These are phyloP conservation scores for Chydorus sphaericus DNA, from an alignment of 2,888 invertebrate genomes.

Conservation along the genomic window DNA sequence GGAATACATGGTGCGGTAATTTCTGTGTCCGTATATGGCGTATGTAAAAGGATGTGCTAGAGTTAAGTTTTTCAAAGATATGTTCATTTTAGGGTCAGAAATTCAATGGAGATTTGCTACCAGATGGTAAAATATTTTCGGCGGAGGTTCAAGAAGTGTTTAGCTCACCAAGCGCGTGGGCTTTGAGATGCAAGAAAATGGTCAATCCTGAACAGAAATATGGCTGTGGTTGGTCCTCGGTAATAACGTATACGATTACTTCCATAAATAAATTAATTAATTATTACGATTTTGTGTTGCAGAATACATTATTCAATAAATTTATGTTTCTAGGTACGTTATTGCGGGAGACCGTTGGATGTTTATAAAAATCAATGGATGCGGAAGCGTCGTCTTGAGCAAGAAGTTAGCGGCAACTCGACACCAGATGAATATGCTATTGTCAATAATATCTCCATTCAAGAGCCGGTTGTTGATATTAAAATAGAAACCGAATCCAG, in stretches of 20 bases:
- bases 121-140: constrained; percentile 75
- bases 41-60: constrained; percentile 8
- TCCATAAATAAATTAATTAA: not conserved
- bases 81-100: constrained; percentile 54
- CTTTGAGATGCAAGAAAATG: constrained; percentile 76
- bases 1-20: constrained; percentile 58
- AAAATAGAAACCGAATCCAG: not conserved
- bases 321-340: constrained; percentile 33
- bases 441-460: not conserved
- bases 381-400: constrained; percentile 8
- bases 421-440: not conserved
- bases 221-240: constrained; percentile 86
- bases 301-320: too few relatives aligned
- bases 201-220: constrained; percentile 84
- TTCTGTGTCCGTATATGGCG: too few relatives aligned
- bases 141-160: constrained; percentile 77
- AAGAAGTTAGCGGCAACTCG: not conserved
- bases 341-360: constrained; percentile 72
- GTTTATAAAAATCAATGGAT: constrained; percentile 76
- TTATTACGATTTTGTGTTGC: too few relatives aligned
- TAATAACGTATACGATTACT: constrained; percentile 34
- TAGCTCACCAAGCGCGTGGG: constrained; percentile 83
- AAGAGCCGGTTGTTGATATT: not conserved
- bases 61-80: not conserved
- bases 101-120: constrained; percentile 69